Base-by-base conservation (phyloP, 2,113 vertebrate species). In the Turnix velox region DNA sequence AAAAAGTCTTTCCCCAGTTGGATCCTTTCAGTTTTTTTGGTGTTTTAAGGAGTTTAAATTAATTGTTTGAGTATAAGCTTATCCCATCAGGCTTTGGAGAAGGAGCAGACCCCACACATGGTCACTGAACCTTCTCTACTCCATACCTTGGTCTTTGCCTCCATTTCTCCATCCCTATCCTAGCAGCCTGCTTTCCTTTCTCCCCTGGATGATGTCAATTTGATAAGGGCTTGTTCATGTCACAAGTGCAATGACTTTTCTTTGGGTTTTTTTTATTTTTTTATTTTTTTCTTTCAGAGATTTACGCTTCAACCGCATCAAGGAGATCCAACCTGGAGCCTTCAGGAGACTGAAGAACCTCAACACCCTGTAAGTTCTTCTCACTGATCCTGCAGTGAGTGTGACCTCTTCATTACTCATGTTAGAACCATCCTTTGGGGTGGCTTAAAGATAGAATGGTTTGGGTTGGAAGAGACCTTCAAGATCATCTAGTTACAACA, bases 231-330 rank as follows among this genome's bases (percentile, higher is more conserved):
- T 72, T 28, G 4, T 61, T 67, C 19, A 1, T 46, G 2, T 45
- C 45, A 14, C 0, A 1, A 43, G 31, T 25, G 18, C 20, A 17
- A 20, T 88, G 84, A 88, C n/a, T n/a, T n/a, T n/a, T n/a, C n/a
- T n/a, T n/a, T n/a, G n/a, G n/a, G n/a, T n/a, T n/a, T n/a, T n/a
- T n/a, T n/a, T n/a, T n/a, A n/a, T n/a, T n/a, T n/a, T 6, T 54
- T 18, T 55, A 2, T 92, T 84, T 67, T 96, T 84, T 96, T 58
- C 87, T 92, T 95, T 33, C 96, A 99, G 99, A 94, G 99, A 99
- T 93, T 87, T 99, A 93, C 98, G 98, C 71, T 99, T 99, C 96
- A 99, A 99, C 97, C 99, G 97, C 97, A 98, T 99, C 95, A 98
- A 98, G 97, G 98, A 98, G 92, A 97, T 99, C 91, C 97, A 97